These are phyloP conservation scores for Ormyrus labotus DNA, from an alignment of 2,888 invertebrate species.

Conservation along the genomic window DNA sequence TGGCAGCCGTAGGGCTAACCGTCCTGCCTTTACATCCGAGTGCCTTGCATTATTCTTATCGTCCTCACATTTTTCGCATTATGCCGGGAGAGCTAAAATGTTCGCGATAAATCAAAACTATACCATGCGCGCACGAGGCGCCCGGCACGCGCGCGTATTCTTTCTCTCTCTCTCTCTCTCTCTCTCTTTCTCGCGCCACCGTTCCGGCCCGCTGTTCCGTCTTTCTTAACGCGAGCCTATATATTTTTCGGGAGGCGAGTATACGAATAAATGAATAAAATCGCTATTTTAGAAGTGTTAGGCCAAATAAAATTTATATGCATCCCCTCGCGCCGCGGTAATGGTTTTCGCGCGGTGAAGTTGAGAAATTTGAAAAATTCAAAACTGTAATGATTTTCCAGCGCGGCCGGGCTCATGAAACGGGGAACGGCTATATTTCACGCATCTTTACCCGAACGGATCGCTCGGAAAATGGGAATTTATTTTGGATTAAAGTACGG, in stretches of 20 bases:
- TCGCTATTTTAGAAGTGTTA: conserved; percentile 42
- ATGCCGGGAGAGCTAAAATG: conserved; percentile 43
- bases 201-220: neutral
- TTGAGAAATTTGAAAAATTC: conserved; percentile 1
- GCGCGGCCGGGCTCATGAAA: neutral
- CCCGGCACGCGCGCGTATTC: conserved; percentile 27
- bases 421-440: no score
- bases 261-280: conserved; percentile 51
- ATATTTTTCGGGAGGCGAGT: conserved; percentile 17
- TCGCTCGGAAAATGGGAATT: no score
- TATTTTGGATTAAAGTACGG: no score
- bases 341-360: neutral
- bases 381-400: neutral
- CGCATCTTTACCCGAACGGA: no score
- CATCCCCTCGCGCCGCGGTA: neutral
- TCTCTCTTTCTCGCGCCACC: neutral
- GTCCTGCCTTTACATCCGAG: conserved; percentile 52
- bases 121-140: neutral
- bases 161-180: conserved; percentile 3
- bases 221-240: conserved; percentile 20
- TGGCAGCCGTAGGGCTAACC: neutral
- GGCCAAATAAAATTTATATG: conserved; percentile 43
- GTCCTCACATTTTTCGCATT: conserved; percentile 53
- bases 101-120: conserved; percentile 56
- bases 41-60: conserved; percentile 65